phyloP scores from a whole-genome alignment of 2,797 vertebrate genomes.

The Ptychobarbus kaznakovi region DNA sequence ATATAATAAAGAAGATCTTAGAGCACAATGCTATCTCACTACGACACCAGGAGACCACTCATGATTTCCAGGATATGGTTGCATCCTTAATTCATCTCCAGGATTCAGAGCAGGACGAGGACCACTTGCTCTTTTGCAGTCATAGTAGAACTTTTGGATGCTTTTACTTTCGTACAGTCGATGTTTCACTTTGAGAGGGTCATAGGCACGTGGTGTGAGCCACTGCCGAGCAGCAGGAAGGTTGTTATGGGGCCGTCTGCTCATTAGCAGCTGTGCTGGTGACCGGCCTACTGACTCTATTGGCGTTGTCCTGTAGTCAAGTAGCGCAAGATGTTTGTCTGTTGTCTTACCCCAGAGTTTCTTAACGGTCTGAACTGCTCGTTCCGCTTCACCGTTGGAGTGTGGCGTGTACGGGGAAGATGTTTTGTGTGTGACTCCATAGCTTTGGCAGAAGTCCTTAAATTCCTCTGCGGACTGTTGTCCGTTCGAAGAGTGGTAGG shows the following conservation, averaged over 20 bases:
- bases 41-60: conserved; percentile 5
- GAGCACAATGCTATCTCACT: not conserved
- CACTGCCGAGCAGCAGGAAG: conserved; percentile 24
- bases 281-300: conserved; percentile 46
- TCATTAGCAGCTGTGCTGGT: conserved; percentile 47
- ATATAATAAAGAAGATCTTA: no score
- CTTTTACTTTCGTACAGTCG: conserved; percentile 16
- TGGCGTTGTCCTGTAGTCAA: conserved; percentile 33
- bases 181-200: conserved; percentile 23
- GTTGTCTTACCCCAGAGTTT: conserved; percentile 32
- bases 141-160: not conserved
- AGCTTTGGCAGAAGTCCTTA: conserved; percentile 25
- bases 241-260: conserved; percentile 32
- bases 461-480: conserved; percentile 19
- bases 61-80: not conserved
- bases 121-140: conserved; percentile 13
- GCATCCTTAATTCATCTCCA: conserved; percentile 37
- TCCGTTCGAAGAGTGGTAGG: conserved; percentile 2
- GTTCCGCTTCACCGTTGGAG: not conserved
- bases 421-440: conserved; percentile 3
- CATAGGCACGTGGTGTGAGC: not conserved
- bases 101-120: not conserved
- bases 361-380: not conserved
- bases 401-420: conserved; percentile 2
- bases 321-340: conserved; percentile 37